Evolutionary conservation across 2,888 invertebrate genomes (phyloP).

Genomic region (Hyppa rectilinea): DNA sequence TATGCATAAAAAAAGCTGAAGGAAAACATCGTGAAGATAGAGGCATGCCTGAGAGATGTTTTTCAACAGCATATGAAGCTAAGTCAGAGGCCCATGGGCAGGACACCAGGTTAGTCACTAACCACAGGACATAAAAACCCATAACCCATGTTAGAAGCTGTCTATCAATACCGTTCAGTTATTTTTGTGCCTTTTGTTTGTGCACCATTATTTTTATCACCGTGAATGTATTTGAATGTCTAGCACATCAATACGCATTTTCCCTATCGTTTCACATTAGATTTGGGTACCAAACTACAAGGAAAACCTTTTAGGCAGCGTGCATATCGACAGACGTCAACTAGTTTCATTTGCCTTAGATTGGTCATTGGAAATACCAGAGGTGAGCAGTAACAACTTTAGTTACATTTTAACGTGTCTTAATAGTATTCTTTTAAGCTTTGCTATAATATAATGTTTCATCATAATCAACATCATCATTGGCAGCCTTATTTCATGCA

Average conservation of each 20-base stretch:
- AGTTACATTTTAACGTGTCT: not conserved
- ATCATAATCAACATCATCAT: not conserved
- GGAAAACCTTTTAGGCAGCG: slow-evolving; percentile 17
- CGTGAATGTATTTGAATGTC: not conserved
- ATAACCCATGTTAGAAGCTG: no score
- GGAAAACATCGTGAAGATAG: no score
- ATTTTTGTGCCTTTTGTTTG: not conserved
- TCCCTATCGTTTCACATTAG: not conserved
- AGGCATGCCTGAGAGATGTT: no score
- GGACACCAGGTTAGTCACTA: no score
- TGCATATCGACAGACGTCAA: not conserved
- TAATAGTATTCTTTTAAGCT: not conserved
- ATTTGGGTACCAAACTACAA: slow-evolving; percentile 11
- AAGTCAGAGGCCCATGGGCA: no score
- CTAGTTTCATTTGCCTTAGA: not conserved
- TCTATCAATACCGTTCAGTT: no score
- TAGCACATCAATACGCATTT: not conserved
- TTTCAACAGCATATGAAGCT: no score
- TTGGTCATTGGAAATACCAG: not conserved
- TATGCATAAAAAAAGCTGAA: no score
- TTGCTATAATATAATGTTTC: not conserved
- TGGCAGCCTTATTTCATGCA: not conserved
- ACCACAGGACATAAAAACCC: no score
- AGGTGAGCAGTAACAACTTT: not conserved
- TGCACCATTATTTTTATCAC: not conserved